Conservation (phyloP, 2,888 invertebrate genomes). For the Scaptomyza caliginosa region DNA sequence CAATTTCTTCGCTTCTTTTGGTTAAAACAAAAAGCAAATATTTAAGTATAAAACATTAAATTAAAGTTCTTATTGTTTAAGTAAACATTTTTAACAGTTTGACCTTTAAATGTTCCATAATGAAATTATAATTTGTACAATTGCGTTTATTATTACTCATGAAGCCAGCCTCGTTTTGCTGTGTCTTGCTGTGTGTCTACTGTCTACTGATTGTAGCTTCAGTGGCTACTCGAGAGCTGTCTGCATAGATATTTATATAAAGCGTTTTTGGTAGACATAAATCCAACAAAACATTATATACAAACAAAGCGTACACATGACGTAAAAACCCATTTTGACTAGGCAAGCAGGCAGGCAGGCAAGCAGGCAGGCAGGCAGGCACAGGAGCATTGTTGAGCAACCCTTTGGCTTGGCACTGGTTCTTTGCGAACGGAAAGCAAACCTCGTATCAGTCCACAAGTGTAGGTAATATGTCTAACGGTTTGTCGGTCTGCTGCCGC, state of each 20-base stretch:
- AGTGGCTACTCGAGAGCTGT: slow-evolving; percentile 41
- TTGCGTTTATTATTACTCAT: slow-evolving; percentile 5
- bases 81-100: too few relatives aligned
- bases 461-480: slow-evolving; percentile 60
- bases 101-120: too few relatives aligned
- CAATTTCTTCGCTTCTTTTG: too few relatives aligned
- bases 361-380: slow-evolving; percentile 6
- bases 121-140: too few relatives aligned
- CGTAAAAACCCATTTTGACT: slow-evolving; percentile 53
- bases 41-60: too few relatives aligned
- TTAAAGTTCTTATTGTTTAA: too few relatives aligned
- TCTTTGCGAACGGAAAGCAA: background rate
- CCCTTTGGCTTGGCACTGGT: background rate
- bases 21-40: background rate
- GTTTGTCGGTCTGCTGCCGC: slow-evolving; percentile 74
- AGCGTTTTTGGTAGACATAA: slow-evolving; percentile 62
- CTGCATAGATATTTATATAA: slow-evolving; percentile 60
- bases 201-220: slow-evolving; percentile 8
- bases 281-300: slow-evolving; percentile 64
- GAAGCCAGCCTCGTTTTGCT: slow-evolving; percentile 25
- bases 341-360: slow-evolving; percentile 16
- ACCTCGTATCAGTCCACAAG: slow-evolving; percentile 22
- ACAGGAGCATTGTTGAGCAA: slow-evolving; percentile 31
- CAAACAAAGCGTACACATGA: slow-evolving; percentile 51
- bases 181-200: background rate